Conservation (phyloP, 1,140 invertebrate species). For the Polypedilum pembai region DNA sequence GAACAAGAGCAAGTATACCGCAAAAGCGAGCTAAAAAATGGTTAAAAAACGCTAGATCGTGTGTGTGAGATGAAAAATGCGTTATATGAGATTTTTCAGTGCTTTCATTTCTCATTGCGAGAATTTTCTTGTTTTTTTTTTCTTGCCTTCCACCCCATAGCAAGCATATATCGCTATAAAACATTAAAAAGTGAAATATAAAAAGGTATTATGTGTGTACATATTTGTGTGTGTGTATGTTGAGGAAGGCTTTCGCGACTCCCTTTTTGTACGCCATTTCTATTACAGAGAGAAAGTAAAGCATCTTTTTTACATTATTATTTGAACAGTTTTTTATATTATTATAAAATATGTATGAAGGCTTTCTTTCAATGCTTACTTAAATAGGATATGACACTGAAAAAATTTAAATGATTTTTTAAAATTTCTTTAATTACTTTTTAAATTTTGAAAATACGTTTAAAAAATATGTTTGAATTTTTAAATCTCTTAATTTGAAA, state of each 20-base stretch:
- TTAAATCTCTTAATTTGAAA: too few relatives aligned
- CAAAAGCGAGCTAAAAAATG: too few relatives aligned
- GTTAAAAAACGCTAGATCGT: not conserved
- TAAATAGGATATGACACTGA: too few relatives aligned
- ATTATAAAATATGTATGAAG: slow-evolving; percentile 28
- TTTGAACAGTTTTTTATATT: slow-evolving; percentile 28
- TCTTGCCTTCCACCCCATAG: not conserved
- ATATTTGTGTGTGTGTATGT: not conserved
- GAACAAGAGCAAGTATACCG: too few relatives aligned
- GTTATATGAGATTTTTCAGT: slow-evolving; percentile 23
- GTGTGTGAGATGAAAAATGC: slow-evolving; percentile 2
- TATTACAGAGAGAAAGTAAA: slow-evolving; percentile 22
- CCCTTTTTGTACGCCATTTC: slow-evolving; percentile 7
- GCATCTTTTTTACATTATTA: slow-evolving; percentile 27
- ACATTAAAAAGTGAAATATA: slow-evolving; percentile 29
- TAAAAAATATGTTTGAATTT: too few relatives aligned
- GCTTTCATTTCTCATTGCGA: not conserved
- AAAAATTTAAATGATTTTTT: too few relatives aligned
- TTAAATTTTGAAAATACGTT: too few relatives aligned
- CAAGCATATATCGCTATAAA: not conserved
- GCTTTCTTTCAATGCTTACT: not conserved
- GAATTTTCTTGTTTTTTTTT: not conserved
- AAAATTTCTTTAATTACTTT: too few relatives aligned
- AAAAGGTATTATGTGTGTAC: slow-evolving; percentile 28
- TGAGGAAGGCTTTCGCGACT: not conserved